Evolutionary conservation across 2,113 vertebrate genomes (phyloP).

Genomic region (Pachypanchax playfairii): DNA sequence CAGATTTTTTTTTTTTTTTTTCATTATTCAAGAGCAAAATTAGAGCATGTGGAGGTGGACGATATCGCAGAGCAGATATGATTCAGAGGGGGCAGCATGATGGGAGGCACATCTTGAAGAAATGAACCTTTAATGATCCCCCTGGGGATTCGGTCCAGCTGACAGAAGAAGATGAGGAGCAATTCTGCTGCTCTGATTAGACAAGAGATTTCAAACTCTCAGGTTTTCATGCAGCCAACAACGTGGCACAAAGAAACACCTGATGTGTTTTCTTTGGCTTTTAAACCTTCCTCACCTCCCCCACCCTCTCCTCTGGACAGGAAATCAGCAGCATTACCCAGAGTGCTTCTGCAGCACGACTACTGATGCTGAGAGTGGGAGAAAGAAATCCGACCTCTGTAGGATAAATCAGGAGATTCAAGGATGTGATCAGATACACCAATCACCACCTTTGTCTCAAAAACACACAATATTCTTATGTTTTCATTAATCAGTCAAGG

Average conservation of each 20-base stretch:
- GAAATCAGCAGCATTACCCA: conserved; percentile 29
- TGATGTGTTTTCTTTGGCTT: conserved; percentile 36
- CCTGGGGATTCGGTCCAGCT: conserved; percentile 26
- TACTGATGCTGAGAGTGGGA: not conserved
- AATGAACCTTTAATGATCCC: conserved; percentile 60
- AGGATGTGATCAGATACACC: not conserved
- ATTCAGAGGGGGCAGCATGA: conserved; percentile 58
- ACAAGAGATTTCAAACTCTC: conserved; percentile 40
- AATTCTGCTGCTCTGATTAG: conserved; percentile 18
- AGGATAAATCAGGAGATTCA: not conserved
- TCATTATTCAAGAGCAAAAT: conserved; percentile 41
- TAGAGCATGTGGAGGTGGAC: conserved; percentile 66
- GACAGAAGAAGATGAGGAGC: conserved; percentile 45
- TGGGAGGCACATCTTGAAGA: conserved; percentile 51
- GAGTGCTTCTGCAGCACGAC: conserved; percentile 7
- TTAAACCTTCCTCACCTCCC: not conserved
- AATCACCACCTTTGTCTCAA: too few species aligned
- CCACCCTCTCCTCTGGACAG: conserved; percentile 25
- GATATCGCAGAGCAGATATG: conserved; percentile 52
- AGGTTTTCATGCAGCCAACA: conserved; percentile 11
- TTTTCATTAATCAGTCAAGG: too few species aligned
- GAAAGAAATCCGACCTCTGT: not conserved
- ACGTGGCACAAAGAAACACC: conserved; percentile 4
- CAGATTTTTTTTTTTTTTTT: conserved; percentile 27
- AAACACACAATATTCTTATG: too few species aligned